Percentiles rank a stretch among this genome's conserved stretches.
These are phyloP conservation scores for Porites evermanni DNA, from an alignment of 92 coral and sea anemone species.

Conservation along the genomic window DNA sequence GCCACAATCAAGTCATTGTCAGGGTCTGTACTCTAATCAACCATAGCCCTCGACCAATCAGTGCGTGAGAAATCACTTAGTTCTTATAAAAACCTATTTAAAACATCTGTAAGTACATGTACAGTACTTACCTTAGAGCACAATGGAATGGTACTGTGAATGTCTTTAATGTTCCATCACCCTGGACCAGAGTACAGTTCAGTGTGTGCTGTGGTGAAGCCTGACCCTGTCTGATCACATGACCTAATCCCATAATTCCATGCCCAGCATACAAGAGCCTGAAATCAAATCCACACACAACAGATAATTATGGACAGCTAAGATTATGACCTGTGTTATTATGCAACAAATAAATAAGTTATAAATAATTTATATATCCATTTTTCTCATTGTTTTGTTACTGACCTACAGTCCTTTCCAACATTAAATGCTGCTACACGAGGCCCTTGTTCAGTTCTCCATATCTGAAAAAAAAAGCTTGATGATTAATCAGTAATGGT, in stretches of 20 bases:
- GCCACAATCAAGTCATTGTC: too few relatives aligned
- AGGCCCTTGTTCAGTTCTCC: conserved; percentile 98
- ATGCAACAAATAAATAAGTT: too few relatives aligned
- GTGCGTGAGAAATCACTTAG: too few relatives aligned
- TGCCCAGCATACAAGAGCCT: conserved; percentile 97
- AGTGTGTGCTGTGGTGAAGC: conserved; percentile 92
- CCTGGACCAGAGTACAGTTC: conserved; percentile 89
- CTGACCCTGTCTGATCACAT: conserved; percentile 92
- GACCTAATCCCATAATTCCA: conserved; percentile 94
- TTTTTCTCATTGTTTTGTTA: background rate
- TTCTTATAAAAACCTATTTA: background rate
- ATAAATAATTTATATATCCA: too few relatives aligned
- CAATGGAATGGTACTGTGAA: conserved; percentile 97
- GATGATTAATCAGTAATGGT: background rate
- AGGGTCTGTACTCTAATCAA: too few relatives aligned
- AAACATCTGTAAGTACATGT: background rate
- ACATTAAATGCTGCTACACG: conserved; percentile 98
- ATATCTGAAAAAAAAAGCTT: conserved; percentile 67
- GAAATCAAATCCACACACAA: background rate
- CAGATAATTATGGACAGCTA: too few relatives aligned
- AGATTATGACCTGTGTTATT: too few relatives aligned
- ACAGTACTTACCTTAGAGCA: conserved; percentile 79
- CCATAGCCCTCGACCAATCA: too few relatives aligned
- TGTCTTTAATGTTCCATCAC: conserved; percentile 88
- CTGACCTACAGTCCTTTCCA: conserved; percentile 96